phyloP scores from a whole-genome alignment of 2,797 vertebrate species.

The Channallabes apus region DNA sequence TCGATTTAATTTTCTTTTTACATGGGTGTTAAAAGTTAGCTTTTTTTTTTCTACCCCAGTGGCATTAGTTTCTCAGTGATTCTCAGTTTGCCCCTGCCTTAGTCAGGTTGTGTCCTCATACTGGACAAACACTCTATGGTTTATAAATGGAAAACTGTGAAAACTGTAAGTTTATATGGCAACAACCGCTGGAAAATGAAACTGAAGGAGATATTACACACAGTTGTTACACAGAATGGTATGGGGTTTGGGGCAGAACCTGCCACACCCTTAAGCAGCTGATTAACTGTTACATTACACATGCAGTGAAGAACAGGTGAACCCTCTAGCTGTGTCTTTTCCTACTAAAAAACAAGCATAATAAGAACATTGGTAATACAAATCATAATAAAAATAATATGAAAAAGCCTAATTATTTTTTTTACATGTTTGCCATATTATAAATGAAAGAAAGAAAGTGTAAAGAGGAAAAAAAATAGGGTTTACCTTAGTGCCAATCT shows the following conservation, averaged over 20 bases:
- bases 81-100: neutral
- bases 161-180: neutral
- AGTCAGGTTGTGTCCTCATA: neutral
- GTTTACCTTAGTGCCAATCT: slow-evolving; percentile 89
- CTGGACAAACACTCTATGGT: neutral
- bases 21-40: neutral
- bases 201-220: neutral
- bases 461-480: neutral
- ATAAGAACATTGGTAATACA: neutral
- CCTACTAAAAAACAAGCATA: neutral
- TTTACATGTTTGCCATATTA: neutral
- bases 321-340: neutral
- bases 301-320: neutral
- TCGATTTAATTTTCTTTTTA: neutral
- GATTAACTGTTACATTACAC: neutral
- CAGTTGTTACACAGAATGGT: slow-evolving; percentile 2
- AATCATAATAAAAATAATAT: neutral
- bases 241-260: neutral
- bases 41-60: neutral
- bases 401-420: neutral
- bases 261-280: slow-evolving; percentile 9
- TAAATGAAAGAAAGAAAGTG: neutral
- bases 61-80: too few species aligned
- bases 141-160: neutral
- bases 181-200: neutral